These are phyloP conservation scores for Chauna torquata DNA, from an alignment of 2,113 vertebrate species.

Conservation along the genomic window DNA sequence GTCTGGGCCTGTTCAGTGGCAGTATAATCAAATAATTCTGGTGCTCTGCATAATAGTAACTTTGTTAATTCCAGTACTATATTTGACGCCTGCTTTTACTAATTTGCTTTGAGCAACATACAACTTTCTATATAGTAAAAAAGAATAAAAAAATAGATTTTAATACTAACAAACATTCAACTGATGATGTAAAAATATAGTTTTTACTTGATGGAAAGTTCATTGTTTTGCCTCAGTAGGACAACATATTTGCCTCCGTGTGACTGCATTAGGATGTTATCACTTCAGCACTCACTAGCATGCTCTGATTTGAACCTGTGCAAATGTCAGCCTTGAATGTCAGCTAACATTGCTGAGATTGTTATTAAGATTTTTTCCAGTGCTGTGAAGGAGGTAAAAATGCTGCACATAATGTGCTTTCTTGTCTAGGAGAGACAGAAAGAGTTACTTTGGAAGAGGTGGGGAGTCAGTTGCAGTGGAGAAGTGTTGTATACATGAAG, in stretches of 20 bases:
- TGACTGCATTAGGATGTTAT: neutral
- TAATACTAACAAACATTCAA: neutral
- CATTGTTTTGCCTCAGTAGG: neutral
- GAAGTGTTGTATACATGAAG: neutral
- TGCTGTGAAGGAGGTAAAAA: neutral
- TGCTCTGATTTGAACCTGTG: neutral
- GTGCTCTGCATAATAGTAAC: neutral
- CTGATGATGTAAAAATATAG: neutral
- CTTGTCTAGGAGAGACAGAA: neutral
- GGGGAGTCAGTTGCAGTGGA: neutral
- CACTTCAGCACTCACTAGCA: neutral
- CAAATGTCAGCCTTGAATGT: neutral
- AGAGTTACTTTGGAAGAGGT: neutral
- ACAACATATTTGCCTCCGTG: neutral
- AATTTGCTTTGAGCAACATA: neutral
- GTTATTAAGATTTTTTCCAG: neutral
- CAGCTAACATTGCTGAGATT: neutral
- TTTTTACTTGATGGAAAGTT: neutral
- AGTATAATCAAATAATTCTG: neutral
- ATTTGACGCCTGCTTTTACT: neutral
- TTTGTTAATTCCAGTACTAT: neutral
- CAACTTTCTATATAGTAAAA: neutral
- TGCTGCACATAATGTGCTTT: neutral
- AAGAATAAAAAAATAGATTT: neutral
- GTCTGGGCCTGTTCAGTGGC: neutral